Conservation (phyloP, 2,888 invertebrate genomes). For the Campopleginae sp. region DNA sequence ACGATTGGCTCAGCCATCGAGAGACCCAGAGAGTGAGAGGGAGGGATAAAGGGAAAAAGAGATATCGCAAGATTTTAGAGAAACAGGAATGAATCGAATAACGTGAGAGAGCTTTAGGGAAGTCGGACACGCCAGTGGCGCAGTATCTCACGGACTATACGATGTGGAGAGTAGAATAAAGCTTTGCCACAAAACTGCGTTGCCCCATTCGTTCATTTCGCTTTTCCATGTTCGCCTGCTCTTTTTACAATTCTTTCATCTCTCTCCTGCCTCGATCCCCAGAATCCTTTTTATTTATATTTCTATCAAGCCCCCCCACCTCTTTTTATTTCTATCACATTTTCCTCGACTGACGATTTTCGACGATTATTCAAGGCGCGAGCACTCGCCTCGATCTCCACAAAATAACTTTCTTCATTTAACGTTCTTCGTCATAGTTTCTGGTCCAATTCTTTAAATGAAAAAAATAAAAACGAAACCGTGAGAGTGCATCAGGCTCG, state of each 20-base stretch:
- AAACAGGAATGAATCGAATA: constrained; percentile 65
- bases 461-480: background rate
- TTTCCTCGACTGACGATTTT: background rate
- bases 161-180: constrained; percentile 12
- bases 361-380: constrained; percentile 7
- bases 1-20: background rate
- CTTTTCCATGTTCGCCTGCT: constrained; percentile 50
- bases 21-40: constrained; percentile 17
- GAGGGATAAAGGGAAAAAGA: background rate
- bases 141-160: constrained; percentile 1
- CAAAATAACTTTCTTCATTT: constrained; percentile 9
- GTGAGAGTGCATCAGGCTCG: too few species aligned
- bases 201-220: constrained; percentile 59
- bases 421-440: background rate
- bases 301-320: background rate
- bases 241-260: constrained; percentile 36
- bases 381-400: constrained; percentile 6
- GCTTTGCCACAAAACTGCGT: constrained; percentile 61
- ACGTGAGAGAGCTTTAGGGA: constrained; percentile 47
- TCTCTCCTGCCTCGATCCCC: constrained; percentile 29
- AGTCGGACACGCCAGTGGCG: constrained; percentile 23
- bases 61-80: constrained; percentile 49
- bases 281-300: constrained; percentile 24
- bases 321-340: constrained; percentile 9
- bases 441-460: background rate